phyloP scores from a whole-genome alignment of 2,113 vertebrate genomes.

The Delphinapterus leucas region DNA sequence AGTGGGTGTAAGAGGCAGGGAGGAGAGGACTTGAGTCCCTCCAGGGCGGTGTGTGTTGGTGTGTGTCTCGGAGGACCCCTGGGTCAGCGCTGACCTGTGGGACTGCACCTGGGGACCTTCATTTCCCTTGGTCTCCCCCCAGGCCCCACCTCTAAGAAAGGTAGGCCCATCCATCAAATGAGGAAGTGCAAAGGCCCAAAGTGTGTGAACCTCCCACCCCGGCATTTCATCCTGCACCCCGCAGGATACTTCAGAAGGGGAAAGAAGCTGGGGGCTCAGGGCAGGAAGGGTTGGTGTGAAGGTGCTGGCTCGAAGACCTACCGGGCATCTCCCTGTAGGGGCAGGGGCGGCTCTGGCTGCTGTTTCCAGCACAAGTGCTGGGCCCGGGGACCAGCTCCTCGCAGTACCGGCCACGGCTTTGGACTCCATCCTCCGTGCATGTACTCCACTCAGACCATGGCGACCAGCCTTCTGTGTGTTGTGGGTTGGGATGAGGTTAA shows the following conservation, averaged over 20 bases:
- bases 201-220: not conserved
- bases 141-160: not conserved
- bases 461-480: constrained; percentile 92
- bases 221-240: not conserved
- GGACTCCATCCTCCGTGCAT: constrained; percentile 91
- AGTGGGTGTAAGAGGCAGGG: not conserved
- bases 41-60: not conserved
- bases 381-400: constrained; percentile 84
- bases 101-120: not conserved
- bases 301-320: constrained; percentile 62
- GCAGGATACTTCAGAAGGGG: not conserved
- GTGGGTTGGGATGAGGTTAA: not conserved
- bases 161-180: too few species aligned
- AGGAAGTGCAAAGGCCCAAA: not conserved
- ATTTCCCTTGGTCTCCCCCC: not conserved
- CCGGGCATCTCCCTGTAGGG: constrained; percentile 94
- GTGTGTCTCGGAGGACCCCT: not conserved
- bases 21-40: not conserved
- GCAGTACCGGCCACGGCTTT: constrained; percentile 89
- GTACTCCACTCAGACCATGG: constrained; percentile 95
- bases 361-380: constrained; percentile 89
- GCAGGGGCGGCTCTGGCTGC: constrained; percentile 93
- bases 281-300: not conserved
- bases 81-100: not conserved
- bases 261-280: not conserved